phyloP scores from a whole-genome alignment of 2,797 vertebrate genomes.

The Hoplostethus mediterraneus region DNA sequence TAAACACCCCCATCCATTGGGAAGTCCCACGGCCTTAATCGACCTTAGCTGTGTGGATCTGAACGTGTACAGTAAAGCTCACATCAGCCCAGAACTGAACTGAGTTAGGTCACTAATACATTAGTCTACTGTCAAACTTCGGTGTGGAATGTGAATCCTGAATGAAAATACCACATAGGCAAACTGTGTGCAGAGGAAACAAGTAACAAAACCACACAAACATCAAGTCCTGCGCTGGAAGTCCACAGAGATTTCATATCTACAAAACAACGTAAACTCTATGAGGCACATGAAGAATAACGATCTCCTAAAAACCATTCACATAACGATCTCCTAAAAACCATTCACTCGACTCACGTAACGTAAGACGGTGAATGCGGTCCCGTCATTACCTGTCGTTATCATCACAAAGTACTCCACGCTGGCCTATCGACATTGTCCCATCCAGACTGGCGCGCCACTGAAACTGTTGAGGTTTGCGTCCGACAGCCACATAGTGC shows the following conservation, averaged over 20 bases:
- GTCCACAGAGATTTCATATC: constrained; percentile 2
- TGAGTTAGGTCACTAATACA: not conserved
- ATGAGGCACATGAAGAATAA: constrained; percentile 5
- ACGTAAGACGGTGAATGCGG: constrained; percentile 23
- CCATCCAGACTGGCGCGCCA: constrained; percentile 31
- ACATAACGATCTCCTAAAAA: not conserved
- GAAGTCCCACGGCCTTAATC: not conserved
- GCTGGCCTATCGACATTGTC: constrained; percentile 46
- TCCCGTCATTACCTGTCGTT: constrained; percentile 73
- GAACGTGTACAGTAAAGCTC: no score
- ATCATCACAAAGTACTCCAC: constrained; percentile 60
- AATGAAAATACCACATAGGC: not conserved
- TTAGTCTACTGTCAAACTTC: not conserved
- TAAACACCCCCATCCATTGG: not conserved
- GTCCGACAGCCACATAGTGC: not conserved
- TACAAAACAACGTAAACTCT: constrained; percentile 31
- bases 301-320: not conserved
- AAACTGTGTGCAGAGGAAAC: not conserved
- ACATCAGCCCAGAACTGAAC: not conserved
- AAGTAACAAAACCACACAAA: constrained; percentile 19
- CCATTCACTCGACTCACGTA: not conserved
- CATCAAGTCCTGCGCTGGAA: constrained; percentile 8
- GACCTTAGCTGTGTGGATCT: no score
- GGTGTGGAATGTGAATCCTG: not conserved
- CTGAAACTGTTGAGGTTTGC: constrained; percentile 1